Evolutionary conservation across 2,888 invertebrate genomes (phyloP).

Genomic region (Drosophila kanekoi): DNA sequence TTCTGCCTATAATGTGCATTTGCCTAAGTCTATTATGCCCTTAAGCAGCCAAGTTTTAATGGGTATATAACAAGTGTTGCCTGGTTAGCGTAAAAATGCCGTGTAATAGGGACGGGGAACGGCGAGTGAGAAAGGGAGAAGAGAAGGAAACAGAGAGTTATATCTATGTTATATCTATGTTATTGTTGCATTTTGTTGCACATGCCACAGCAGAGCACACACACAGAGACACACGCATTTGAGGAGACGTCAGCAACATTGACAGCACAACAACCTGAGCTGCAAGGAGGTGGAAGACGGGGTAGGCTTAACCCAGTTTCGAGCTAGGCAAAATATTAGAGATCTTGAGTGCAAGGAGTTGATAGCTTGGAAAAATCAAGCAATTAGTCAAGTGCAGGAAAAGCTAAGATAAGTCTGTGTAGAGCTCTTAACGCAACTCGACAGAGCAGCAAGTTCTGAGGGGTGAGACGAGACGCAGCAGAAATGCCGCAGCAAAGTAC

Average conservation of each 20-base stretch:
- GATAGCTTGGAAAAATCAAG: conserved; percentile 17
- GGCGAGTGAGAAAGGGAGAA: too few species aligned
- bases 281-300: not conserved
- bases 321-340: not conserved
- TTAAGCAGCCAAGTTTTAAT: too few species aligned
- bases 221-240: not conserved
- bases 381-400: conserved; percentile 15
- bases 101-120: conserved; percentile 11
- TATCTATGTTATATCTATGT: conserved; percentile 4
- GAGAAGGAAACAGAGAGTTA: not conserved
- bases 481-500: not conserved
- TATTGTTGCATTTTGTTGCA: conserved; percentile 40
- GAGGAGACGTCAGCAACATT: conserved; percentile 33
- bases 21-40: too few species aligned
- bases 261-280: conserved; percentile 12
- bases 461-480: not conserved
- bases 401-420: not conserved
- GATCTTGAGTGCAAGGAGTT: not conserved
- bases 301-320: conserved; percentile 1
- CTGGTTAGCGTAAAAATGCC: conserved; percentile 47
- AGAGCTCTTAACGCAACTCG: not conserved
- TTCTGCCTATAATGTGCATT: too few species aligned
- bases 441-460: not conserved
- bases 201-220: conserved; percentile 25
- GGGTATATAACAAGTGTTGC: conserved; percentile 40